Conservation (phyloP, 2,888 invertebrate genomes). For the Ochropacha duplaris region DNA sequence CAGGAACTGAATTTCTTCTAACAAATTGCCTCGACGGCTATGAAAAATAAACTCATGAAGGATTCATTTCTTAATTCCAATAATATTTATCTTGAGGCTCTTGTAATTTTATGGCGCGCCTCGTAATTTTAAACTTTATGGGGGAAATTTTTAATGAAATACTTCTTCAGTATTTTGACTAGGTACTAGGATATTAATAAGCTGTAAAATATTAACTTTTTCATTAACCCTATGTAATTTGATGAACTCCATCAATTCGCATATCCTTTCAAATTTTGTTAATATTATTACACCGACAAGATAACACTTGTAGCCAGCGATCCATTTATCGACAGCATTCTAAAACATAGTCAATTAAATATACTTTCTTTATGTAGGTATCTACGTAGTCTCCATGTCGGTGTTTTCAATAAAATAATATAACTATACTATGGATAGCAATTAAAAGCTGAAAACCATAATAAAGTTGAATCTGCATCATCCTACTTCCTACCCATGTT, state of each 20-base stretch:
- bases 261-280: neutral
- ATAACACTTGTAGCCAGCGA: neutral
- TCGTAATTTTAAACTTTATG: constrained; percentile 1
- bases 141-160: neutral
- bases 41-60: constrained; percentile 27
- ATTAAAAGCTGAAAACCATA: too few species aligned
- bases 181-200: neutral
- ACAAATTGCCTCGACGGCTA: constrained; percentile 43
- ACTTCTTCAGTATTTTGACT: neutral
- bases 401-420: too few species aligned
- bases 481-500: too few species aligned
- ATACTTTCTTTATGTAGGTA: too few species aligned
- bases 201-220: neutral
- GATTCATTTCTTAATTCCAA: constrained; percentile 7
- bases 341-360: too few species aligned
- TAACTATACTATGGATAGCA: too few species aligned
- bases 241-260: neutral
- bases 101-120: constrained; percentile 5
- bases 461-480: too few species aligned
- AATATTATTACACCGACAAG: too few species aligned
- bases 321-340: too few species aligned
- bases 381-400: too few species aligned
- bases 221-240: neutral
- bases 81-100: constrained; percentile 9
- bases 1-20: constrained; percentile 50